These are phyloP conservation scores for Crematogaster levior DNA, from an alignment of 2,888 invertebrate species.

Conservation along the genomic window DNA sequence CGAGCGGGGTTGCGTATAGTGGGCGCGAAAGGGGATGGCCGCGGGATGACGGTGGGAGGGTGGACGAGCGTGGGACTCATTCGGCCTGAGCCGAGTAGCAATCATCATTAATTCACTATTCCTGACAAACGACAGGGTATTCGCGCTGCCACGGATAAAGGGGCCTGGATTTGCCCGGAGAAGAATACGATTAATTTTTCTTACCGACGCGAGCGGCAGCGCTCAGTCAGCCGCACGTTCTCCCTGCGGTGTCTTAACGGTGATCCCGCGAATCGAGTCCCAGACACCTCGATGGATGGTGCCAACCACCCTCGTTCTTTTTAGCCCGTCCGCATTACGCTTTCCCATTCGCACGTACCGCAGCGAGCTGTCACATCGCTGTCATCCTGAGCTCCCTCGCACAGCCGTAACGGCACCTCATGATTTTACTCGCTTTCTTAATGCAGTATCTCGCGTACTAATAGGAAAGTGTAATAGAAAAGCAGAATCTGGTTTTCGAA, in stretches of 20 bases:
- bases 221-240: constrained; percentile 76
- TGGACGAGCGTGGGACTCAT: constrained; percentile 74
- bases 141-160: constrained; percentile 81
- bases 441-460: neutral
- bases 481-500: neutral
- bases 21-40: constrained; percentile 40
- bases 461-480: neutral
- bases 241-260: constrained; percentile 71
- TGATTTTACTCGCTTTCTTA: neutral
- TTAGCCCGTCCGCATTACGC: constrained; percentile 33
- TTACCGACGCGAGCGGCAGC: constrained; percentile 72
- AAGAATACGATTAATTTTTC: constrained; percentile 84
- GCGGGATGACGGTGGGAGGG: constrained; percentile 66
- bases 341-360: constrained; percentile 36
- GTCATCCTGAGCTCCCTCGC: constrained; percentile 22
- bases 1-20: constrained; percentile 69
- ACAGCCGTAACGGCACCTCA: neutral
- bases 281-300: constrained; percentile 66
- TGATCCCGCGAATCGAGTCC: constrained; percentile 70
- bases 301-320: constrained; percentile 64
- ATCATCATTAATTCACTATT: constrained; percentile 84
- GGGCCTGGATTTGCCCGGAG: constrained; percentile 79
- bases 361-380: constrained; percentile 24
- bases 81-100: constrained; percentile 78
- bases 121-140: constrained; percentile 83